phyloP scores from a whole-genome alignment of 2,797 vertebrate species.

The Danio aesculapii region DNA sequence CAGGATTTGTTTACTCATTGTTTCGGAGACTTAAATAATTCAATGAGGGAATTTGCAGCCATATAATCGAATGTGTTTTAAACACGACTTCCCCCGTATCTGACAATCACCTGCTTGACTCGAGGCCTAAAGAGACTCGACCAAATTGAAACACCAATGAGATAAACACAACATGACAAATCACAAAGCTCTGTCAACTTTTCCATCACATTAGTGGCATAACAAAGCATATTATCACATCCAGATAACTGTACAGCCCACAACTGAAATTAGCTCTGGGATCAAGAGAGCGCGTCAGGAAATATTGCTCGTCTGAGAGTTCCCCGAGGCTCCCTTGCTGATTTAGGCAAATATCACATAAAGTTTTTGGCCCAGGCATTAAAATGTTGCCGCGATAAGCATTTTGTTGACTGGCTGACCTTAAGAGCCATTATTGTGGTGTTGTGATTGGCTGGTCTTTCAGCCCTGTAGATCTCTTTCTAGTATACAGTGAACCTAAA shows the following conservation, averaged over 20 bases:
- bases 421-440: constrained; percentile 25
- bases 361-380: constrained; percentile 47
- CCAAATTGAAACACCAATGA: constrained; percentile 40
- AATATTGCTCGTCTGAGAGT: constrained; percentile 46
- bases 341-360: constrained; percentile 55
- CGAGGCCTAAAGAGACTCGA: constrained; percentile 9
- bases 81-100: constrained; percentile 20
- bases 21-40: constrained; percentile 20
- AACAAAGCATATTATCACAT: constrained; percentile 53
- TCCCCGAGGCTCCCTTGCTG: constrained; percentile 41
- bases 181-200: constrained; percentile 42
- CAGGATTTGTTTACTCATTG: constrained; percentile 25
- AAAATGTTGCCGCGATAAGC: constrained; percentile 58
- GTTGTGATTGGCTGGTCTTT: constrained; percentile 37
- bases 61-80: constrained; percentile 27
- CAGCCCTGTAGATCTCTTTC: not conserved
- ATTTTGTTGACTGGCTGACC: constrained; percentile 54
- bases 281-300: constrained; percentile 52
- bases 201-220: constrained; percentile 44
- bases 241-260: constrained; percentile 49
- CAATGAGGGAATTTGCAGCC: constrained; percentile 14
- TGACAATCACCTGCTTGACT: constrained; percentile 35
- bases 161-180: constrained; percentile 41
- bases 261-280: constrained; percentile 61
- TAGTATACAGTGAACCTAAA: constrained; percentile 33